A percentile compares a stretch with the other conserved stretches of the same genome.
Conservation (phyloP, 2,113 vertebrate species). For the Sinocyclocheilus grahami region DNA sequence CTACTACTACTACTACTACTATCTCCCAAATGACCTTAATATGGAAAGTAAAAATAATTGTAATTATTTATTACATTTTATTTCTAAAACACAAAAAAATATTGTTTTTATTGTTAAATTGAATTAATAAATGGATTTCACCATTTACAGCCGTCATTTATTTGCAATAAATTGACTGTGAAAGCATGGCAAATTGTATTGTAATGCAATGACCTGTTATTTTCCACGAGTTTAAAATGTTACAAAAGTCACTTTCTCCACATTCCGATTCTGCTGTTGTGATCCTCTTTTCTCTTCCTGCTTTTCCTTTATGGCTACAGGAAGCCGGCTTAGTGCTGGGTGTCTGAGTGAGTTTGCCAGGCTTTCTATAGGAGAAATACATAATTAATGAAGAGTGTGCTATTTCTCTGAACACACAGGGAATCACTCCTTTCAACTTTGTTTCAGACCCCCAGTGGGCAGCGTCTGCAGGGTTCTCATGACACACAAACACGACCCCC, state of each 20-base stretch:
- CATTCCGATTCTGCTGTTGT: neutral
- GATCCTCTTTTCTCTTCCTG: neutral
- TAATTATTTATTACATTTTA: too few relatives aligned
- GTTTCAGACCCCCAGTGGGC: constrained; percentile 22
- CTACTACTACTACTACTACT: too few relatives aligned
- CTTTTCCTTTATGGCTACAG: neutral
- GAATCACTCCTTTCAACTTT: constrained; percentile 60
- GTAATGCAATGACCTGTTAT: neutral
- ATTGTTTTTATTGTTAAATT: too few relatives aligned
- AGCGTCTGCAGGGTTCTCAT: constrained; percentile 34
- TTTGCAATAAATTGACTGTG: neutral
- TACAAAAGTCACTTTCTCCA: neutral
- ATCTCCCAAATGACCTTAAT: too few relatives aligned
- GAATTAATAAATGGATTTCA: neutral
- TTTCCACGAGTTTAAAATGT: neutral
- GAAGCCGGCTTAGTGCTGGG: constrained; percentile 52
- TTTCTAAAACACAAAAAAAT: too few relatives aligned
- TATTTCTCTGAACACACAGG: constrained; percentile 52
- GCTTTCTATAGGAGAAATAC: constrained; percentile 66
- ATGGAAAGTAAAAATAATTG: too few relatives aligned
- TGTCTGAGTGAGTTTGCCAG: constrained; percentile 62
- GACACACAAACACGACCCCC: constrained; percentile 15
- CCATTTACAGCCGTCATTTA: neutral
- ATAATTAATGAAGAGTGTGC: constrained; percentile 71
- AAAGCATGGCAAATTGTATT: neutral